A percentile compares a stretch with the other conserved stretches of the same genome.
These are phyloP conservation scores for Rhabdornis inornatus DNA, from an alignment of 2,113 vertebrate species.

Conservation along the genomic window DNA sequence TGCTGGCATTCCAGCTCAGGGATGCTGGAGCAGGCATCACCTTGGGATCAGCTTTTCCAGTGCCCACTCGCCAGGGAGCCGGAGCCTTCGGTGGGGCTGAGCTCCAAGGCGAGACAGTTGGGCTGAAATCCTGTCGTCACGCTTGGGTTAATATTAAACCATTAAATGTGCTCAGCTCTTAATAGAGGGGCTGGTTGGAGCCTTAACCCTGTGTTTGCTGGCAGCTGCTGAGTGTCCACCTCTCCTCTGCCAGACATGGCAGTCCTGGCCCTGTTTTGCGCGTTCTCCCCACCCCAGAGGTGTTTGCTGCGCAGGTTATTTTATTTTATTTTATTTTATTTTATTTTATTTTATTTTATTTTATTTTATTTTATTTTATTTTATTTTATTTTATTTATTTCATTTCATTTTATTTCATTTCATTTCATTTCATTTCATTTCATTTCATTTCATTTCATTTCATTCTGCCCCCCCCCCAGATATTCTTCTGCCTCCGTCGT, in stretches of 20 bases:
- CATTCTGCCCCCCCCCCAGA: accelerated
- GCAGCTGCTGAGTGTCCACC: background rate
- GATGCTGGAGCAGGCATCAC: background rate
- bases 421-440: background rate
- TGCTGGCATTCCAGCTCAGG: background rate
- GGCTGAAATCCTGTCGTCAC: conserved; percentile 10
- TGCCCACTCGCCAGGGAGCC: background rate
- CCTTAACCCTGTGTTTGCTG: conserved; percentile 9
- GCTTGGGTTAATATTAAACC: conserved; percentile 58
- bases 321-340: too few species aligned
- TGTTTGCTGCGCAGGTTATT: background rate
- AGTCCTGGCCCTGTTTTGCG: background rate
- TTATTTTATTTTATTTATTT: too few species aligned
- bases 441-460: background rate
- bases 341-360: background rate
- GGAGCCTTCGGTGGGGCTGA: background rate
- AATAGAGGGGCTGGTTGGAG: background rate
- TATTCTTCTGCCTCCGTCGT: background rate
- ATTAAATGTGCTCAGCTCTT: conserved; percentile 23
- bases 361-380: too few species aligned
- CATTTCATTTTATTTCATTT: too few species aligned
- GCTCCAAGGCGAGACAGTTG: background rate
- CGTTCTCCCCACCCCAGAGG: accelerated
- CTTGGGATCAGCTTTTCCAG: background rate
- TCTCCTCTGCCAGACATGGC: background rate